These are phyloP conservation scores for Mythimna albipuncta DNA, from an alignment of 2,888 invertebrate genomes.

Conservation along the genomic window DNA sequence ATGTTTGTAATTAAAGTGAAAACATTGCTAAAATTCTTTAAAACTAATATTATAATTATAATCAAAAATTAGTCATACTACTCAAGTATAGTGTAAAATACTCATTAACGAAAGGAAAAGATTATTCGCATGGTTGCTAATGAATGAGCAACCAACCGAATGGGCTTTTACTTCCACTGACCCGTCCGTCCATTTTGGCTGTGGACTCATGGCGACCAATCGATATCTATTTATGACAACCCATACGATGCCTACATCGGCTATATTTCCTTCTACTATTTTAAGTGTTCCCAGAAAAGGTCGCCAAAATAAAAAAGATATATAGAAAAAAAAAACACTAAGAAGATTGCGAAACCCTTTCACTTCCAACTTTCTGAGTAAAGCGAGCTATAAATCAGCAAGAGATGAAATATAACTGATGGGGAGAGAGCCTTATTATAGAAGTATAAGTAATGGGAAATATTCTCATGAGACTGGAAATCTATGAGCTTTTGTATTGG, in stretches of 20 bases:
- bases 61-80: neutral
- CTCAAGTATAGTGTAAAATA: neutral
- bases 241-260: slow-evolving; percentile 1
- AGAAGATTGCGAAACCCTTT: slow-evolving; percentile 45
- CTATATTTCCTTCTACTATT: slow-evolving; percentile 13
- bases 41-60: neutral
- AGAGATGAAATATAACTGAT: slow-evolving; percentile 57
- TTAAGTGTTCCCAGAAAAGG: slow-evolving; percentile 24
- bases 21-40: neutral
- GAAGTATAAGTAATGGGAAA: slow-evolving; percentile 58
- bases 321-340: slow-evolving; percentile 11
- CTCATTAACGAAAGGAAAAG: neutral
- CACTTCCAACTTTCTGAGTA: slow-evolving; percentile 48
- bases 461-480: slow-evolving; percentile 53
- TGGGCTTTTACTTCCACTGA: slow-evolving; percentile 32
- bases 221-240: slow-evolving; percentile 32
- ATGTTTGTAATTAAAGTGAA: neutral
- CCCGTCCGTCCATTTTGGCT: slow-evolving; percentile 6
- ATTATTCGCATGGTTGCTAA: slow-evolving; percentile 28
- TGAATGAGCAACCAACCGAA: slow-evolving; percentile 16
- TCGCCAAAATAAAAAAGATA: slow-evolving; percentile 17
- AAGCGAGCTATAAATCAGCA: slow-evolving; percentile 54
- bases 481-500: slow-evolving; percentile 61
- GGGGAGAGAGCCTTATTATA: slow-evolving; percentile 54
- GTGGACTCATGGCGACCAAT: neutral